Evolutionary conservation across 2,888 invertebrate genomes (phyloP).

Genomic region (Furcula furcula): DNA sequence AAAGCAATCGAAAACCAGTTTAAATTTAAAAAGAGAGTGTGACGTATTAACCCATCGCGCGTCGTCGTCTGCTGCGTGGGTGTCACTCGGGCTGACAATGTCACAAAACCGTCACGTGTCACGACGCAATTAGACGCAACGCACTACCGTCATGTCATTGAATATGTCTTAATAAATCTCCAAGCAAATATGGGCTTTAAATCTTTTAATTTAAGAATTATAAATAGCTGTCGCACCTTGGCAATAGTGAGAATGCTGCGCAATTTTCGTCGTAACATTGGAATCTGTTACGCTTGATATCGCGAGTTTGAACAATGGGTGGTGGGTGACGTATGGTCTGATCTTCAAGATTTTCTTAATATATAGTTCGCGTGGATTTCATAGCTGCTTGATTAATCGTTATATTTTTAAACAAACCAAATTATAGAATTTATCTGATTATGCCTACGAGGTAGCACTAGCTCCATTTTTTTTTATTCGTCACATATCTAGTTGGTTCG

Average conservation of each 20-base stretch:
- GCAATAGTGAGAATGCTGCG: constrained; percentile 22
- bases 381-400: constrained; percentile 11
- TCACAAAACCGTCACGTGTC: constrained; percentile 42
- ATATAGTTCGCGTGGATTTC: constrained; percentile 16
- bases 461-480: constrained; percentile 1
- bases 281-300: constrained; percentile 24
- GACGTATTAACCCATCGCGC: constrained; percentile 35
- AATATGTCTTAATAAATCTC: constrained; percentile 14
- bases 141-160: constrained; percentile 43
- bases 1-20: constrained; percentile 15
- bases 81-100: constrained; percentile 37
- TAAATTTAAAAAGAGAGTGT: constrained; percentile 21
- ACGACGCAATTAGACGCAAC: constrained; percentile 50
- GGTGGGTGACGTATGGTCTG: constrained; percentile 18
- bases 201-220: constrained; percentile 6
- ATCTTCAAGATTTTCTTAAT: constrained; percentile 9
- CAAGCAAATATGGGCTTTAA: constrained; percentile 13
- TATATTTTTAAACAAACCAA: constrained; percentile 9
- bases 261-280: constrained; percentile 32
- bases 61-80: constrained; percentile 37
- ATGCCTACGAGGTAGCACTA: neutral
- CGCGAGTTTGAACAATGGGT: constrained; percentile 21
- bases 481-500: constrained; percentile 1
- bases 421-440: neutral
- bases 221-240: constrained; percentile 5